These are phyloP conservation scores for Tipula vernalis DNA, from an alignment of 2,888 invertebrate genomes.

Conservation along the genomic window DNA sequence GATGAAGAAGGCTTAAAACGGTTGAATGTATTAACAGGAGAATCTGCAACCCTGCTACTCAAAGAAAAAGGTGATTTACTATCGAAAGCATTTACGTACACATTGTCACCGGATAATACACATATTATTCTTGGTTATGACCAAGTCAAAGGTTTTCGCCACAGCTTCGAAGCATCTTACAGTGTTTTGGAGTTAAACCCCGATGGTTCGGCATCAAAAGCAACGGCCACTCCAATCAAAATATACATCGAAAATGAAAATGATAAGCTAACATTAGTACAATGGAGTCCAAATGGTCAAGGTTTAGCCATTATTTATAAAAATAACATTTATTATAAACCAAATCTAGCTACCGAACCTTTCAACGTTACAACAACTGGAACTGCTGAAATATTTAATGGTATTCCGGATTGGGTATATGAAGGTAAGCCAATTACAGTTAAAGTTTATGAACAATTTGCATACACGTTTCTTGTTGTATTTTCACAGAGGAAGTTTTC, in stretches of 20 bases:
- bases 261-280: conserved; percentile 18
- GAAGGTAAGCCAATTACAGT: conserved; percentile 49
- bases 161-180: conserved; percentile 67
- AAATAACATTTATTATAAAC: conserved; percentile 67
- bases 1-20: conserved; percentile 27
- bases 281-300: conserved; percentile 66
- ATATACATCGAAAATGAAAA: conserved; percentile 25
- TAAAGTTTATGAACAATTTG: neutral
- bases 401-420: conserved; percentile 91
- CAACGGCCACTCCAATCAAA: neutral
- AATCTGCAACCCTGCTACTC: conserved; percentile 20
- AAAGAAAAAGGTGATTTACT: conserved; percentile 22
- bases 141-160: conserved; percentile 54
- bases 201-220: neutral
- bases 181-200: conserved; percentile 50
- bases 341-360: conserved; percentile 32
- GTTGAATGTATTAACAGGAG: conserved; percentile 22
- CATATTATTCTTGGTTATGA: conserved; percentile 49
- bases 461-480: too few relatives aligned
- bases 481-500: conserved; percentile 75
- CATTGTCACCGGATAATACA: conserved; percentile 51
- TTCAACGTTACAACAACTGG: conserved; percentile 52
- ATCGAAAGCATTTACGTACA: conserved; percentile 37
- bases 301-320: conserved; percentile 55
- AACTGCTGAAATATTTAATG: conserved; percentile 58